These are phyloP conservation scores for Monochamus alternatus DNA, from an alignment of 2,888 invertebrate species.

Conservation along the genomic window DNA sequence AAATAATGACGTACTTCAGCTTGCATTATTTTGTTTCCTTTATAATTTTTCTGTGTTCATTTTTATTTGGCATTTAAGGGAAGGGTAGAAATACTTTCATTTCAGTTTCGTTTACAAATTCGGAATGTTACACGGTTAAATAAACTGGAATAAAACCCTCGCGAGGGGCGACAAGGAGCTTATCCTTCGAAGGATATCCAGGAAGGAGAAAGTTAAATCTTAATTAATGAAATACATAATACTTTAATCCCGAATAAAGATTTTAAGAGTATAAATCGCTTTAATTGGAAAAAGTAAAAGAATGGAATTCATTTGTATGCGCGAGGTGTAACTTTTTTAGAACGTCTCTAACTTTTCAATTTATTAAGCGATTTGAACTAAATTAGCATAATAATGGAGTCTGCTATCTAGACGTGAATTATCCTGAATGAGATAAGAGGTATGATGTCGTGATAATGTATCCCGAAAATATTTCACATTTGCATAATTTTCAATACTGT, in stretches of 20 bases:
- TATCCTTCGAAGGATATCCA: neutral
- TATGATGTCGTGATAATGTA: neutral
- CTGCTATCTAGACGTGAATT: constrained; percentile 6
- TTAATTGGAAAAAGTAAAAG: constrained; percentile 17
- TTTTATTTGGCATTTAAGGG: too few species aligned
- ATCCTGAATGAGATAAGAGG: neutral
- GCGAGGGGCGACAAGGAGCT: too few species aligned
- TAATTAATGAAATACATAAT: neutral
- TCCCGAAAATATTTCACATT: neutral
- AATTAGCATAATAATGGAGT: constrained; percentile 20
- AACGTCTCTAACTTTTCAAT: constrained; percentile 26
- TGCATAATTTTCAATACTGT: neutral
- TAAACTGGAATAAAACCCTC: neutral
- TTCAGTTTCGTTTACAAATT: too few species aligned
- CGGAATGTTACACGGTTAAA: too few species aligned
- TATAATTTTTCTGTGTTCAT: too few species aligned
- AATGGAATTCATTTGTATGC: constrained; percentile 24
- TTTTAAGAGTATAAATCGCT: constrained; percentile 6
- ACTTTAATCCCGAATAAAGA: constrained; percentile 3
- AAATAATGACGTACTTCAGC: too few species aligned
- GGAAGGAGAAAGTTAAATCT: neutral
- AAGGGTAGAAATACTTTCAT: too few species aligned
- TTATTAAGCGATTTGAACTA: constrained; percentile 11
- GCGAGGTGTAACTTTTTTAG: constrained; percentile 18
- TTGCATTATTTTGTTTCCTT: too few species aligned